Base-by-base conservation (phyloP, 2,797 vertebrate species). In the Sciurus carolinensis region DNA sequence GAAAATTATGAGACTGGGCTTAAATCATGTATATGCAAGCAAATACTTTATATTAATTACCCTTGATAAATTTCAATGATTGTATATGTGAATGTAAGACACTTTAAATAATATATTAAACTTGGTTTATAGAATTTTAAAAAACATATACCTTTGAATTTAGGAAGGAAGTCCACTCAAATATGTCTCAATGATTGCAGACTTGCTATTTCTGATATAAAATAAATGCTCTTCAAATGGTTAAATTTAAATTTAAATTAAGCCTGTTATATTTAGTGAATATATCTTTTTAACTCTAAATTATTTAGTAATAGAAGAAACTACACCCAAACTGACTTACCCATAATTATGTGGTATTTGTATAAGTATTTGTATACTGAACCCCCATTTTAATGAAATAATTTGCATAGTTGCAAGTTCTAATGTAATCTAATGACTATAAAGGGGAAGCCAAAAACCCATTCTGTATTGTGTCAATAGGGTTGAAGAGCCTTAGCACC, bases 181-280 rank as follows among this genome's bases (percentile, higher is more conserved):
- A 52, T 92, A 79, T 64, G 11, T 83, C 81, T 81, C 22, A 86
- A 77, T 86, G 36, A 66, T 26, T 79, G 0, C 15, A 47, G 54
- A 54, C 90, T 89, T 93, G 76, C 42, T 87, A 76, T 80, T 85
- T 50, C 7, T 44, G 64, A 81, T 66, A 95, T 2, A 66, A 93
- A 87, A 59, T 87, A 79, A 95, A 47, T 83, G 1, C 73, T 82
- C 75, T 87, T 39, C 57, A 14, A 10, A 69, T 30, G 83, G 52
- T 84, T 59, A 92, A 86, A 95, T 59, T 39, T 39, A 39, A 39
- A 39, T 39, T 90, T 92, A 52, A 92, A 93, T 82, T 26, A 33
- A 77, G 3, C 14, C 2, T 80, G 11, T 39, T 39, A 89, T 22
- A 52, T 90, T 77, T 80, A 75, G 20, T 67, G 15, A 66, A 89